Percentiles rank a stretch among this genome's conserved stretches.
phyloP scores from a whole-genome alignment of 2,113 vertebrate species.

The Salvator merianae region DNA sequence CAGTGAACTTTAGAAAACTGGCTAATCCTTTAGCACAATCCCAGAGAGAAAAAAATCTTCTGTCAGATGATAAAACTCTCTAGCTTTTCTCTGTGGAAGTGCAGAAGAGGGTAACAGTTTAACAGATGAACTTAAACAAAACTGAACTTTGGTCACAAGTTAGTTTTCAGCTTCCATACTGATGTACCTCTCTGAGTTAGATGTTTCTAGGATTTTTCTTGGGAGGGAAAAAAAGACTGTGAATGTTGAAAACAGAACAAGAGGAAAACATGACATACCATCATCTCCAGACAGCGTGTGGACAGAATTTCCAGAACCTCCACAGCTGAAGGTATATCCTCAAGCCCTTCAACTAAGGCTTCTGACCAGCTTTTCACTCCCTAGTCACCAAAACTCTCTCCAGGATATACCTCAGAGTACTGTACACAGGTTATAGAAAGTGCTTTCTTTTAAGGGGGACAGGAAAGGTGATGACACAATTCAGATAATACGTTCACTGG shows the following conservation, averaged over 20 bases:
- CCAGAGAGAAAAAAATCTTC: background rate
- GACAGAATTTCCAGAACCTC: background rate
- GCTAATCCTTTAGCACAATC: background rate
- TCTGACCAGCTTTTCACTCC: background rate
- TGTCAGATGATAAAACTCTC: no score
- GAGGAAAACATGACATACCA: background rate
- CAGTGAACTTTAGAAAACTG: background rate
- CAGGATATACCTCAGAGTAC: background rate
- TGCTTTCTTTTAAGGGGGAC: constrained; percentile 6
- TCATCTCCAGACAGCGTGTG: background rate
- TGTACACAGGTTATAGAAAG: background rate
- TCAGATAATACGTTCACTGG: background rate
- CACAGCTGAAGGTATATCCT: background rate
- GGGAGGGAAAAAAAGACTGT: background rate
- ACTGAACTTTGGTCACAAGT: background rate
- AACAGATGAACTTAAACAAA: background rate
- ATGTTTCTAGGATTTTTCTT: background rate
- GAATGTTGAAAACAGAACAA: background rate
- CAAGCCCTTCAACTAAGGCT: background rate
- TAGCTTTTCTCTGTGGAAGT: no score
- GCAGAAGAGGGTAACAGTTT: background rate
- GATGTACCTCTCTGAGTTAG: background rate
- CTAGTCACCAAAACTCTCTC: background rate
- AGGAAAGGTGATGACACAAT: background rate
- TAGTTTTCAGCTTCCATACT: no score